phyloP scores from a whole-genome alignment of 2,797 vertebrate species.

The Galagoides demidoff region DNA sequence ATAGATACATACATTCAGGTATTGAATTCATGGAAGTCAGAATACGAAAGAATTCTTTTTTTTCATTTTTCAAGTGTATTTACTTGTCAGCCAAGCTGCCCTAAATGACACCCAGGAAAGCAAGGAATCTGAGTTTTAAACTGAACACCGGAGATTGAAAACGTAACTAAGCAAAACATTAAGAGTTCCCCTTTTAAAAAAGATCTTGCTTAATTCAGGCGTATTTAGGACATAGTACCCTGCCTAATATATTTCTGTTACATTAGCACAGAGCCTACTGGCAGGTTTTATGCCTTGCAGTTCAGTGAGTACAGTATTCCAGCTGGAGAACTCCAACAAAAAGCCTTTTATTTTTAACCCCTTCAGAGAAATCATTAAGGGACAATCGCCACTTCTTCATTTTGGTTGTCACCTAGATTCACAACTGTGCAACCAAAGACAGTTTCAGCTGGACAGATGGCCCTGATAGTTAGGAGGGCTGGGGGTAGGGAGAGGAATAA shows the following conservation, averaged over 20 bases:
- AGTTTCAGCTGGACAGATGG: constrained; percentile 54
- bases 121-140: constrained; percentile 20
- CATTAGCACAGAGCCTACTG: neutral
- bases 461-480: neutral
- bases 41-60: neutral
- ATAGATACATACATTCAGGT: neutral
- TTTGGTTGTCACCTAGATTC: constrained; percentile 64
- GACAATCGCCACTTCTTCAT: constrained; percentile 42
- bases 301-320: constrained; percentile 17
- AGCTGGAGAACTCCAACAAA: neutral
- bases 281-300: neutral
- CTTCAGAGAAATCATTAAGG: constrained; percentile 25
- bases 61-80: neutral
- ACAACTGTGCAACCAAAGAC: constrained; percentile 27
- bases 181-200: neutral
- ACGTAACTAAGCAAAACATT: neutral
- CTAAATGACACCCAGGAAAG: constrained; percentile 50
- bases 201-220: neutral
- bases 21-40: neutral
- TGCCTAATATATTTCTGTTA: neutral
- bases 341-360: neutral
- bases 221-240: neutral
- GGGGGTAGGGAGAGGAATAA: neutral
- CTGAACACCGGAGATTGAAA: neutral
- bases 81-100: neutral